Evolutionary conservation across 2,113 vertebrate species (phyloP), one percentile per base, ranked within the genome.

Genomic region (Solea senegalensis): DNA sequence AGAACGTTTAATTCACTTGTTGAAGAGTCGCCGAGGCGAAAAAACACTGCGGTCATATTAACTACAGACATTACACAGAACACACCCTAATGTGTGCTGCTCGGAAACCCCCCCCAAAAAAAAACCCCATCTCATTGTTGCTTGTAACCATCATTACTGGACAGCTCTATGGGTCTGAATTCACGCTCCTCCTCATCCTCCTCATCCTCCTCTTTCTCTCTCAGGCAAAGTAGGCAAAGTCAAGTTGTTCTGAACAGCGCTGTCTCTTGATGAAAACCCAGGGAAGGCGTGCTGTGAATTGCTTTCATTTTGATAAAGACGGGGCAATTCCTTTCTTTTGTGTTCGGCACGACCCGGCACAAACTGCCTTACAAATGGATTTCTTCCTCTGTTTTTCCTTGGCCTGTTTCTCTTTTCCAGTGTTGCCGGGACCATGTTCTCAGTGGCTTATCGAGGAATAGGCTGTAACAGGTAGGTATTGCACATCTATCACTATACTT

Each of bases 301-400:
- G 83, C 73, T 86, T 84, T 89, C 58, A 82, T 86, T 83, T 83
- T 64, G 72, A 74, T 83, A 78, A 84, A 86, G 74, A 89, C 40
- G 4, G n/a, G 49, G 67, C 74, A n/a, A 72, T 74, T 81, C 73
- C 80, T 86, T 76, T 60, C 68, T 60, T 85, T 76, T 83, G 70
- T 85, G 71, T 86, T 83, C 73, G 26, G 69, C 71, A 26, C 50
- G 55, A 64, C 57, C 75, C 72, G 77, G 61, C 80, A 48, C 83
- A 15, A 54, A 79, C 72, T 77, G 27, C 26, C 39, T 60, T 51
- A 72, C 64, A 85, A 80, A 89, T 81, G 69, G 81, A 78, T 85
- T 84, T 87, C 62, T 56, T 67, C 50, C 56, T 55, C 53, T 70
- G 56, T 60, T 70, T 77, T 74, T 45, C 45, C 12, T 5, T 14